phyloP scores from a whole-genome alignment of 2,797 vertebrate species.

The Holocentrus rufus region DNA sequence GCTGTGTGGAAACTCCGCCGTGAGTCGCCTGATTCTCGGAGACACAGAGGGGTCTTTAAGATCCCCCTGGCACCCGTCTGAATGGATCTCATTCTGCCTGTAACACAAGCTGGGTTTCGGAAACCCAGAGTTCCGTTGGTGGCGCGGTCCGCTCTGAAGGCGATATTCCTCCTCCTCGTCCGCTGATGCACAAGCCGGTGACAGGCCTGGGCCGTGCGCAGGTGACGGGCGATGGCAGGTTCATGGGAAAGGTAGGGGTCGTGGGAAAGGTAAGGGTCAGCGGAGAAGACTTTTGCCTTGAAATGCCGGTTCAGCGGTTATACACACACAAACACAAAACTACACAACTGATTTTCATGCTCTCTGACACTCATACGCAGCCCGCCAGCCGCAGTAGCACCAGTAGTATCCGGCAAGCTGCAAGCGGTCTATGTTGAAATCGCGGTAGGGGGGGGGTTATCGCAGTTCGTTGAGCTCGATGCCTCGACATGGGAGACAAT shows the following conservation, averaged over 20 bases:
- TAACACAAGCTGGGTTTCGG: constrained; percentile 47
- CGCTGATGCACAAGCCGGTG: constrained; percentile 31
- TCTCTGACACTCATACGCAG: not conserved
- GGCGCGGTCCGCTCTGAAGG: constrained; percentile 38
- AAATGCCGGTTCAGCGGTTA: not conserved
- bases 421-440: not conserved
- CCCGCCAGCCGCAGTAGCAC: no score
- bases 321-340: constrained; percentile 2
- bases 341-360: not conserved
- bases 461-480: constrained; percentile 13
- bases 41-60: constrained; percentile 59
- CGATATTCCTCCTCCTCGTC: constrained; percentile 22
- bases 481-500: constrained; percentile 15
- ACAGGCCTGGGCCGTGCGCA: constrained; percentile 22
- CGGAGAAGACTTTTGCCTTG: not conserved
- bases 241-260: constrained; percentile 6
- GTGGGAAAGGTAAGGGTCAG: constrained; percentile 9
- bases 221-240: constrained; percentile 41
- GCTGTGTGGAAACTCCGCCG: constrained; percentile 47
- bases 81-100: constrained; percentile 55
- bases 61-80: constrained; percentile 39
- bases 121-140: constrained; percentile 39
- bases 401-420: no score
- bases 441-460: not conserved
- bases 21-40: constrained; percentile 44